Evolutionary conservation across 2,113 vertebrate genomes (phyloP).

Genomic region (Sturnira hondurensis): DNA sequence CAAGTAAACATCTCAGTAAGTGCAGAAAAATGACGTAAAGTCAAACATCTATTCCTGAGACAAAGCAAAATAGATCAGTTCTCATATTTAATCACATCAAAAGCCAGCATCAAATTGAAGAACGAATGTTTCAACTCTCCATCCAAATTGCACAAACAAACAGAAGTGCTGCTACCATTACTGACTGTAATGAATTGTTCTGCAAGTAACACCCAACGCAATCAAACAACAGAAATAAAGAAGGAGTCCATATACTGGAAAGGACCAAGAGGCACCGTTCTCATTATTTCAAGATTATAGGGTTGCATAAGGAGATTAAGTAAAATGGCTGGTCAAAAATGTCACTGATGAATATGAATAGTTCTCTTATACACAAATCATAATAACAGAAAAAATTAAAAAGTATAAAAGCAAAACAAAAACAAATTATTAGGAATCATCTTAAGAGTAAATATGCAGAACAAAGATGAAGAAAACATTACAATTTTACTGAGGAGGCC

Average conservation of each 20-base stretch:
- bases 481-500: not conserved
- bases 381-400: not conserved
- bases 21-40: not conserved
- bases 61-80: not conserved
- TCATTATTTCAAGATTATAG: not conserved
- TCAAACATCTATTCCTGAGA: not conserved
- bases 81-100: not conserved
- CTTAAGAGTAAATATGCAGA: not conserved
- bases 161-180: too few relatives aligned
- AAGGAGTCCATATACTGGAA: not conserved
- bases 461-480: not conserved
- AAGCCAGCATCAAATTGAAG: not conserved
- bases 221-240: not conserved
- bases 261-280: not conserved
- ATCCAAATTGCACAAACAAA: not conserved
- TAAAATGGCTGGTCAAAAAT: not conserved
- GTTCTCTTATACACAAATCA: not conserved
- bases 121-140: not conserved
- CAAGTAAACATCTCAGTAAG: not conserved
- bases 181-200: not conserved
- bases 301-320: not conserved
- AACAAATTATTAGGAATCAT: not conserved
- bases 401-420: not conserved
- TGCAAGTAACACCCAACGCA: not conserved
- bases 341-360: not conserved